A percentile compares a stretch with the other conserved stretches of the same genome.
Evolutionary conservation across 2,113 vertebrate genomes (phyloP).

Genomic region (Ictalurus furcatus): DNA sequence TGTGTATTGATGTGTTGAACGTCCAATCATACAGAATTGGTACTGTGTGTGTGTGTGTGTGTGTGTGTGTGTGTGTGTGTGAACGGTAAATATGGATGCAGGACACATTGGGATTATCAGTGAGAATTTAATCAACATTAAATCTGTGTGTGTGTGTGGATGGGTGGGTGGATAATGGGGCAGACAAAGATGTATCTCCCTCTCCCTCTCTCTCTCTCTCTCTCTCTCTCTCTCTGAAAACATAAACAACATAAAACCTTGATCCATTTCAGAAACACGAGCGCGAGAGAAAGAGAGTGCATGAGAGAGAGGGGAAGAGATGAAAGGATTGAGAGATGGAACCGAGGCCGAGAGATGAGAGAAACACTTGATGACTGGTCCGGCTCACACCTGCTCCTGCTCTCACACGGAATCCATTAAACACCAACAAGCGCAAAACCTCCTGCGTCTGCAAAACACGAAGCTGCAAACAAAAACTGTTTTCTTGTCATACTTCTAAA

Average conservation of each 20-base stretch:
- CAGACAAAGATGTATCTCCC: neutral
- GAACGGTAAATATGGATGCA: too few species aligned
- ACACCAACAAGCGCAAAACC: neutral
- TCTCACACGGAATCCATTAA: constrained; percentile 31
- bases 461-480: neutral
- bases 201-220: neutral
- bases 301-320: constrained; percentile 13
- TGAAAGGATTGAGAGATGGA: constrained; percentile 26
- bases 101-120: too few species aligned
- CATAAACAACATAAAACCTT: constrained; percentile 44
- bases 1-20: neutral
- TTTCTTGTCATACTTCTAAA: neutral
- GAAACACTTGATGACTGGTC: constrained; percentile 23
- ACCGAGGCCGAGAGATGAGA: constrained; percentile 28
- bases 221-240: neutral
- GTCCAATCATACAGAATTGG: neutral
- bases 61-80: neutral
- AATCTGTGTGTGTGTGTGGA: constrained; percentile 9
- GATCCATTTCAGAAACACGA: constrained; percentile 23
- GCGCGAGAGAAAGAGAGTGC: constrained; percentile 6
- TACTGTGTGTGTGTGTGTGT: constrained; percentile 15
- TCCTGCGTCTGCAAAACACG: neutral
- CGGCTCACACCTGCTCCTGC: constrained; percentile 35
- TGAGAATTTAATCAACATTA: too few species aligned
- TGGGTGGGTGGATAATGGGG: neutral